Percentiles rank a stretch among this genome's conserved stretches.
These are phyloP conservation scores for Leptopilina myrica DNA, from an alignment of 2,888 invertebrate species.

Conservation along the genomic window DNA sequence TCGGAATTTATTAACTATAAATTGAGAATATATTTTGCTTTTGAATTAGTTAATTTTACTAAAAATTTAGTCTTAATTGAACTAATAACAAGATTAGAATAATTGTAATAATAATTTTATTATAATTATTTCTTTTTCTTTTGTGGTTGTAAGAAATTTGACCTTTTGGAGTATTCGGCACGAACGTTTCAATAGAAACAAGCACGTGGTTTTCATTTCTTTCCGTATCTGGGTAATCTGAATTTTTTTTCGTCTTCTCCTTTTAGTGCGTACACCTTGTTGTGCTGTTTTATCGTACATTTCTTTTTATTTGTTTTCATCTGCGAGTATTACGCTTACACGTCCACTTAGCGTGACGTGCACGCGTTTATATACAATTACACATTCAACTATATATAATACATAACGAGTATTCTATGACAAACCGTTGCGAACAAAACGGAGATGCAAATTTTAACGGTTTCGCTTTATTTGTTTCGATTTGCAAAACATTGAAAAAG, in stretches of 20 bases:
- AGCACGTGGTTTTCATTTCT: not conserved
- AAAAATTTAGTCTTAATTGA: too few relatives aligned
- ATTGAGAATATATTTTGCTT: too few relatives aligned
- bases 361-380: slow-evolving; percentile 25
- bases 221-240: not conserved
- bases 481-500: slow-evolving; percentile 14
- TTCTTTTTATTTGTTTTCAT: slow-evolving; percentile 28
- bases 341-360: slow-evolving; percentile 20
- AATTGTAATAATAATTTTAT: too few relatives aligned
- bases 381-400: not conserved
- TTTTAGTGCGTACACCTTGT: not conserved
- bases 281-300: slow-evolving; percentile 8
- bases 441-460: slow-evolving; percentile 36
- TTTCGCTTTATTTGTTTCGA: slow-evolving; percentile 25
- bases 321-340: slow-evolving; percentile 23
- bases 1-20: too few relatives aligned
- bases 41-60: too few relatives aligned
- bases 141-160: not conserved
- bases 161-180: not conserved
- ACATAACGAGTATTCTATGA: not conserved
- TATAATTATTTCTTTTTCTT: too few relatives aligned
- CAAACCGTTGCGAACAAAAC: slow-evolving; percentile 15
- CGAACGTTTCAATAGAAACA: not conserved
- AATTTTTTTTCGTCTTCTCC: not conserved
- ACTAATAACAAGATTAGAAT: too few relatives aligned